Base-by-base conservation (phyloP, 2,113 vertebrate species). In the Verasper variegatus region DNA sequence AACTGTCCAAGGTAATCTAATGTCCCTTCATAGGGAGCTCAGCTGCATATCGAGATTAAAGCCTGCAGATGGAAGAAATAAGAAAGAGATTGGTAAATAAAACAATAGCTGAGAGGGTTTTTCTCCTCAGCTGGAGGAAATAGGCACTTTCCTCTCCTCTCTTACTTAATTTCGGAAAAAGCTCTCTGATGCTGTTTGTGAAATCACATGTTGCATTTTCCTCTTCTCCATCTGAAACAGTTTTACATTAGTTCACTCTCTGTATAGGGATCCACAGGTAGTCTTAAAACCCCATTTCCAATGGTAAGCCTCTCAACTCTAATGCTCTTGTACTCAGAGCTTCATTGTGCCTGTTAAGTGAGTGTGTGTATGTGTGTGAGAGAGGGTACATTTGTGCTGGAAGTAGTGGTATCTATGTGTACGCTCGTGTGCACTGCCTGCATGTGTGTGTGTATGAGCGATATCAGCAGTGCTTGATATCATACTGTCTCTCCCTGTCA, bases 231-330 rank as follows among this genome's bases (percentile, higher is more conserved):
- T 83, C 64, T 52, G 65, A 74, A 68, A 56, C 74, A 80, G 74
- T 87, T 87, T 71, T 67, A 74, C 82, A 88, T 86, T 60, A 76
- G 74, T 80, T 86, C 65, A 15, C 58, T 75, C 57, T 77, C 71
- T 90, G 73, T 77, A 47, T 81, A 60, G 9, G 68, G 76, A 89
- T 89, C 88, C 78, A 90, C 90, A 91, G 89, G 89, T 91, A 67
- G 81, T 68, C 68, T 73, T 84, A 78, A 86, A 88, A 84, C 71
- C 81, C 74, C 51, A 67, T 84, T 86, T 87, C 71, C 71, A 85
- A 61, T 75, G 63, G 73, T 86, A 91, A 91, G 83, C 90, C 81
- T 89, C 89, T 89, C 85, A 81, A 74, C 68, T 71, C 45, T 83
- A 87, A 89, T 88, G 70, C 82, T 75, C 74, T 84, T 77, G 71